Evolutionary conservation across 35 echinoderm and acorn worm genomes (phyloP), one percentile per base, ranked within the genome.

Genomic region (Stichopus chloronotus): DNA sequence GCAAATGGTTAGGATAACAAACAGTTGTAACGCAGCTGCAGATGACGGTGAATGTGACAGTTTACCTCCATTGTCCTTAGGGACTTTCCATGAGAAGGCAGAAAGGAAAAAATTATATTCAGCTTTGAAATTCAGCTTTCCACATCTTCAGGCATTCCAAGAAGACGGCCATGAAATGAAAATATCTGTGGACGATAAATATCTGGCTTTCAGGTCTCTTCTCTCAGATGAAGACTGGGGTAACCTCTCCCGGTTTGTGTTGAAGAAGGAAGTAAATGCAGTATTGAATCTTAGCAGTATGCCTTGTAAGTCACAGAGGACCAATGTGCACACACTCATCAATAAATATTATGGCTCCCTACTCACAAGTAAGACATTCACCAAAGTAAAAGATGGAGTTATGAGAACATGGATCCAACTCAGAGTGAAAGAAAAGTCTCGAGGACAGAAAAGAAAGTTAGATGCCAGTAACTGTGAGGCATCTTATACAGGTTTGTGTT

Each of bases 301-400:
- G 86, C 55, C 86, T 2, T 90, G 25, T 52, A 98, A 95, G 79
- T 53, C 93, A 21, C 8, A 69, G n/a, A 95, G 96, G n/a, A 95
- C 96, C 9, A 16, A 60, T 13, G 12, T 98, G 17, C 96, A 98
- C 59, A 81, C 92, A 80, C 57, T 95, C 65, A 79, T 98, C n/a
- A 88, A 92, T 14, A 93, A 94, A 87, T 94, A 98, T 55, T 98
- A 81, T 89, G 96, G 96, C 30, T 78, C 94, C 22, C 83, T 98
- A 54, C 12, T 98, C 74, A 94, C 95, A 57, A 98, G 77, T 23
- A 98, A 98, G 90, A 95, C 96, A n/a, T 98, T 95, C 88, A 72
- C 20, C 9, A 84, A 8, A 65, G 74, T 71, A 0, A 71, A 23
- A 9, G 5, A 58, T 16, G 87, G 86, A 16, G 52, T 20, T 8